Conservation (phyloP, 2,797 vertebrate genomes). For the Spea hammondii region DNA sequence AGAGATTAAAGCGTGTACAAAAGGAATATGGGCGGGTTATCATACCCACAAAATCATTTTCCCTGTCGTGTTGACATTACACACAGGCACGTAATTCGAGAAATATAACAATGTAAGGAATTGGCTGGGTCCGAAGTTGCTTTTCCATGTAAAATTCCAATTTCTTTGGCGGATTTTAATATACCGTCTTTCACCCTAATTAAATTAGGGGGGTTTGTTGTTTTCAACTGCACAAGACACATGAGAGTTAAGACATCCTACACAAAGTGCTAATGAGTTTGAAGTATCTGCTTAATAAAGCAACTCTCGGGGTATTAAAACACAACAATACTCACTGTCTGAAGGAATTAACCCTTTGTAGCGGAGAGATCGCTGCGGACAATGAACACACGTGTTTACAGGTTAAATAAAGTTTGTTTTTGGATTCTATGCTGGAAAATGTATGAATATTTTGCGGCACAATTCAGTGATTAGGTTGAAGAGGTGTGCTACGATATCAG, state of each 20-base stretch:
- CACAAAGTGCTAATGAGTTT: slow-evolving; percentile 31
- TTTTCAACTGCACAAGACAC: not conserved
- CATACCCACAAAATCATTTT: slow-evolving; percentile 31
- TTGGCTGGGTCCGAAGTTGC: not conserved
- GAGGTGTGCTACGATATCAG: too few species aligned
- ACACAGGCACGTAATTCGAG: slow-evolving; percentile 51
- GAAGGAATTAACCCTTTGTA: slow-evolving; percentile 13
- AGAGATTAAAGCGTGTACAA: slow-evolving; percentile 70
- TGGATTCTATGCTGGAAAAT: too few species aligned
- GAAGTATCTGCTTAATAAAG: slow-evolving; percentile 10
- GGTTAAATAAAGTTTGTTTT: too few species aligned
- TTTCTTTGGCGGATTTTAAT: slow-evolving; percentile 29
- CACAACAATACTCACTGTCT: slow-evolving; percentile 1
- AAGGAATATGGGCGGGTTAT: slow-evolving; percentile 59
- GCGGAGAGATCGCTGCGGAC: too few species aligned
- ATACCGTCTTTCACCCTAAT: slow-evolving; percentile 20
- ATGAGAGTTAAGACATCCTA: slow-evolving; percentile 11
- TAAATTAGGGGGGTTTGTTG: slow-evolving; percentile 8
- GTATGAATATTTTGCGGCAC: too few species aligned
- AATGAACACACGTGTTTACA: too few species aligned
- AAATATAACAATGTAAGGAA: slow-evolving; percentile 15
- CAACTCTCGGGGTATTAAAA: not conserved
- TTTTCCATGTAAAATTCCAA: slow-evolving; percentile 23
- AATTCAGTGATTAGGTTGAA: too few species aligned
- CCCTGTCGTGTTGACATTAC: slow-evolving; percentile 49